Evolutionary conservation across 2,888 invertebrate genomes (phyloP).

Genomic region (Trachelus troglodyta): DNA sequence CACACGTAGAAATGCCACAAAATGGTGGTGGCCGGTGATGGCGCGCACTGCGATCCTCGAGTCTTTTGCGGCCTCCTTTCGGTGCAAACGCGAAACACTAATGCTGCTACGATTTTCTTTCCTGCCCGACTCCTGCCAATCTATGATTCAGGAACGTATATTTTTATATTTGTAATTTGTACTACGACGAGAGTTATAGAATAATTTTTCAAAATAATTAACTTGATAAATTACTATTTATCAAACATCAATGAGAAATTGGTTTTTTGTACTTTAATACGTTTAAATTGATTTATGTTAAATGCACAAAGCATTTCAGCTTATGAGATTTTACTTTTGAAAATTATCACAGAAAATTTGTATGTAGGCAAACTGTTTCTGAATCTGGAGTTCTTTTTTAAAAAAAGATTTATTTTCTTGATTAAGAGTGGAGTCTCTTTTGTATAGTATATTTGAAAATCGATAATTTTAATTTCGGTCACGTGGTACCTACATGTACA

Average conservation of each 20-base stretch:
- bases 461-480: background rate
- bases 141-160: background rate
- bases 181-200: background rate
- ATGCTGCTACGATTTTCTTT: background rate
- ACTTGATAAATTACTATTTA: background rate
- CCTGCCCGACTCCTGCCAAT: background rate
- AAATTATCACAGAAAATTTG: conserved; percentile 10
- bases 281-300: background rate
- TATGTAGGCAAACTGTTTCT: background rate
- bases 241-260: conserved; percentile 26
- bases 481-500: background rate
- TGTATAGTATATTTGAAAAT: background rate
- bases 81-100: conserved; percentile 4
- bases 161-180: background rate
- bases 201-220: background rate
- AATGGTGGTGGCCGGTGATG: conserved; percentile 33
- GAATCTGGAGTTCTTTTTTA: conserved; percentile 5
- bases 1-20: conserved; percentile 52
- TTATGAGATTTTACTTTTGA: conserved; percentile 7
- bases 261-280: conserved; percentile 24
- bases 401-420: background rate
- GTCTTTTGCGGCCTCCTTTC: conserved; percentile 31
- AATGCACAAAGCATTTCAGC: background rate
- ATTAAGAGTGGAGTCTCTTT: background rate
- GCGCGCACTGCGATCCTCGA: conserved; percentile 24